Evolutionary conservation across 2,113 vertebrate species (phyloP), one percentile per base, ranked within the genome.

Genomic region (Stomatorhinus ivindoensis): DNA sequence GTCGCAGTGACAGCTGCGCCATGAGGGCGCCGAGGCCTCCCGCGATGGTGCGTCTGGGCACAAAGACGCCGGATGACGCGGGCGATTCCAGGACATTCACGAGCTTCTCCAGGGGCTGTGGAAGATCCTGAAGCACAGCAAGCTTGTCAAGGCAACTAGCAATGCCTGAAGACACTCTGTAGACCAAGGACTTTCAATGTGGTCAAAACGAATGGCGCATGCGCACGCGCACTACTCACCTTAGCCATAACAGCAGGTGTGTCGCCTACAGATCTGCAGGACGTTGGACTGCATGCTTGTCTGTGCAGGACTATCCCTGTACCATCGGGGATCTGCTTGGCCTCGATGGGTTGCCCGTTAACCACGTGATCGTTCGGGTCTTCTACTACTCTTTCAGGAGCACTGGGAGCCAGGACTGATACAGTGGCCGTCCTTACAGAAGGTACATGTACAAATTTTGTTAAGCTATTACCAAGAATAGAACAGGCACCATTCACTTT

Each of bases 81-180:
- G 83, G 83, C 24, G 83, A 86, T 11, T 86, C 83, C 83, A 50
- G 83, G 8, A 86, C 47, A 15, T 86, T 86, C 83, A 86, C n/a
- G 6, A 86, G 42, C 83, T 86, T 86, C 46, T 86, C 83, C 83
- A 86, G 21, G 24, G 83, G 44, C 83, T 31, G 47, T 11, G 83
- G n/a, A 86, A 86, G 83, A 27, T 13, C 24, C 24, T 46, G 46
- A 84, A 84, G 44, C 19, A 84, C 9, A 44, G 15, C 82, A 69
- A 3, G 61, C 44, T 84, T 21, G 17, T 44, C 82, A 84, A 44
- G 44, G 46, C 15, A 21, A 44, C 82, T 84, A 13, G 9, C 61
- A 69, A 69, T 69, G 10, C 10, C 61, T 69, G 61, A 13, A 69
- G 61, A 27, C 3, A 69, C 27, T 69, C 61, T 3, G 4, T 27